Evolutionary conservation across 2,888 invertebrate genomes (phyloP).

Genomic region (Rhamnusium bicolor): DNA sequence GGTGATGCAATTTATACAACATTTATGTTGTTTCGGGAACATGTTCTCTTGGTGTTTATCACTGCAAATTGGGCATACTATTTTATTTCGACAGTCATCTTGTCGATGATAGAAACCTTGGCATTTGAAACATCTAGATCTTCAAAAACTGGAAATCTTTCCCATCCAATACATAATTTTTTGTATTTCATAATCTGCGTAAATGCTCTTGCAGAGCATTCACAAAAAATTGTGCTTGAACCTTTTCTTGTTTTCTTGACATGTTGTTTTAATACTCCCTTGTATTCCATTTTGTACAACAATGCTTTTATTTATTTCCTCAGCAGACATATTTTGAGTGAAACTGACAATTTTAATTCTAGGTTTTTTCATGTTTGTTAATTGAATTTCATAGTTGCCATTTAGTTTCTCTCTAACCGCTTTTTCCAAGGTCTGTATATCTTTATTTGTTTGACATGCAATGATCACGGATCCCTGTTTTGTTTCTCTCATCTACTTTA

Average conservation of each 20-base stretch:
- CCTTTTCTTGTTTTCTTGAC: not conserved
- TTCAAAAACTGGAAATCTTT: not conserved
- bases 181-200: not conserved
- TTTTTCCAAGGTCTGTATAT: no score
- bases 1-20: no score
- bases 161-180: not conserved
- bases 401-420: no score
- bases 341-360: not conserved
- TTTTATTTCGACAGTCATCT: not conserved
- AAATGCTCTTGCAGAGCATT: not conserved
- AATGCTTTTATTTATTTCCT: not conserved
- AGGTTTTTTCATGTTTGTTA: no score
- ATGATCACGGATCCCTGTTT: no score
- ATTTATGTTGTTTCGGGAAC: no score
- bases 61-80: no score
- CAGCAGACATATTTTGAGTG: not conserved
- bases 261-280: not conserved
- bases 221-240: not conserved
- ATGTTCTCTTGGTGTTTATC: no score
- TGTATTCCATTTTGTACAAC: not conserved
- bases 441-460: no score
- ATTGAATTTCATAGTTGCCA: no score
- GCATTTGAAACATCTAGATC: not conserved
- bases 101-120: not conserved
- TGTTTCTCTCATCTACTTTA: no score